Evolutionary conservation across 1,140 invertebrate genomes (phyloP).

Genomic region (Diabrotica virgifera): DNA sequence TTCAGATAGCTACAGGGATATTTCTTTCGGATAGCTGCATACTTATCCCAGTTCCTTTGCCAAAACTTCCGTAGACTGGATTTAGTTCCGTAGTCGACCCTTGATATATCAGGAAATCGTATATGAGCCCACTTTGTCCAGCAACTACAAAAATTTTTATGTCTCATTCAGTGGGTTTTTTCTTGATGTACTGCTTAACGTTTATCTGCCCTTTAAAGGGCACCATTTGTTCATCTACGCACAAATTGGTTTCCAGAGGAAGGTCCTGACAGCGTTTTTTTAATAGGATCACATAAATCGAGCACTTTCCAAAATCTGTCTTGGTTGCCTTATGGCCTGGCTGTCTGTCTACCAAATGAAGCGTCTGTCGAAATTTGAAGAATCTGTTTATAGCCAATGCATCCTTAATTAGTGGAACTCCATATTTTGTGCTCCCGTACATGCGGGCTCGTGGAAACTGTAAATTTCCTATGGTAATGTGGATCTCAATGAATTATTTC

Average conservation of each 20-base stretch:
- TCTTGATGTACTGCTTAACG: conserved; percentile 29
- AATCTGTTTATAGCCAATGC: conserved; percentile 22
- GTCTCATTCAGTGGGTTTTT: conserved; percentile 27
- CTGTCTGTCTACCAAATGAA: conserved; percentile 22
- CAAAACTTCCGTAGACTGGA: conserved; percentile 19
- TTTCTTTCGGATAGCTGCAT: conserved; percentile 23
- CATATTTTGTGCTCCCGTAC: conserved; percentile 23
- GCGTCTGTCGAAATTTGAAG: conserved; percentile 13
- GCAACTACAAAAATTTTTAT: conserved; percentile 29
- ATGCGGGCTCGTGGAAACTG: conserved; percentile 15
- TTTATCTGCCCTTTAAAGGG: conserved; percentile 41
- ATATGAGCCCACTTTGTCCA: conserved; percentile 24
- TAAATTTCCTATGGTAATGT: conserved; percentile 28
- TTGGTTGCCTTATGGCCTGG: conserved; percentile 9
- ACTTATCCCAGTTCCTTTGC: conserved; percentile 15
- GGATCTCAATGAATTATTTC: conserved; percentile 22
- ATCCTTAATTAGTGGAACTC: conserved; percentile 13
- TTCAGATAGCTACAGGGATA: too few relatives aligned
- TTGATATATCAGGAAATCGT: conserved; percentile 32
- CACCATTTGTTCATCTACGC: conserved; percentile 36
- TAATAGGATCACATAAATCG: conserved; percentile 11
- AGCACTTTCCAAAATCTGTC: conserved; percentile 22
- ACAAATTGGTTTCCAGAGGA: too few relatives aligned
- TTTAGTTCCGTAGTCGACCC: conserved; percentile 34
- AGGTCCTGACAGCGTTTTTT: too few relatives aligned